Percentiles rank a stretch among this genome's conserved stretches.
Conservation (phyloP, 2,888 invertebrate species). For the Panopea generosa region DNA sequence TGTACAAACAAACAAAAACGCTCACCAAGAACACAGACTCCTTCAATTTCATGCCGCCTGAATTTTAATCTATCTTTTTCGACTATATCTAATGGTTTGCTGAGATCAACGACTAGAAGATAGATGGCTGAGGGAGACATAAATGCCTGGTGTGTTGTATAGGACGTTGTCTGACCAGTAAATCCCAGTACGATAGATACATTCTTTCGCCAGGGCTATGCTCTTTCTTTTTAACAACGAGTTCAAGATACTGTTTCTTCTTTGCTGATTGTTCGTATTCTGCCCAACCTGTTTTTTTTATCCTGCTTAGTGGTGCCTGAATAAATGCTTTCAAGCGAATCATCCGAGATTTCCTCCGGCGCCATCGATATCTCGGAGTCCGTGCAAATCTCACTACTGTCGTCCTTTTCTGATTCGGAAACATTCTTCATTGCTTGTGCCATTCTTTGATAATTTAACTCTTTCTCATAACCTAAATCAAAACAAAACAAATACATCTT, state of each 20-base stretch:
- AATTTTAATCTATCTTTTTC: slow-evolving; percentile 4
- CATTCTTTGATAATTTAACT: slow-evolving; percentile 41
- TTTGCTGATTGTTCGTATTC: not conserved
- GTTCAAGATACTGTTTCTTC: not conserved
- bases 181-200: slow-evolving; percentile 30
- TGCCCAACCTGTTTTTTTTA: too few species aligned
- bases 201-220: not conserved
- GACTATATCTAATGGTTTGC: slow-evolving; percentile 1
- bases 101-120: slow-evolving; percentile 19
- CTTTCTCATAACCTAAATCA: slow-evolving; percentile 39
- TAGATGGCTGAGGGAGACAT: slow-evolving; percentile 8
- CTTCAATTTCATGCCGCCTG: slow-evolving; percentile 1
- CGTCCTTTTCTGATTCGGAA: too few species aligned
- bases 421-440: slow-evolving; percentile 6
- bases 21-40: slow-evolving; percentile 5
- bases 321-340: too few species aligned
- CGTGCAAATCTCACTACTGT: too few species aligned
- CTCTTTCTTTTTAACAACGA: not conserved
- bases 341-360: too few species aligned
- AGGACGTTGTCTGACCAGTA: slow-evolving; percentile 22
- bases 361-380: too few species aligned
- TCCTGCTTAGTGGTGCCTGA: too few species aligned
- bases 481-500: too few species aligned
- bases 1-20: too few species aligned
- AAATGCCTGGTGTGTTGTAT: slow-evolving; percentile 21